phyloP scores from a whole-genome alignment of 2,113 vertebrate species.

The Phyllopteryx taeniolatus region DNA sequence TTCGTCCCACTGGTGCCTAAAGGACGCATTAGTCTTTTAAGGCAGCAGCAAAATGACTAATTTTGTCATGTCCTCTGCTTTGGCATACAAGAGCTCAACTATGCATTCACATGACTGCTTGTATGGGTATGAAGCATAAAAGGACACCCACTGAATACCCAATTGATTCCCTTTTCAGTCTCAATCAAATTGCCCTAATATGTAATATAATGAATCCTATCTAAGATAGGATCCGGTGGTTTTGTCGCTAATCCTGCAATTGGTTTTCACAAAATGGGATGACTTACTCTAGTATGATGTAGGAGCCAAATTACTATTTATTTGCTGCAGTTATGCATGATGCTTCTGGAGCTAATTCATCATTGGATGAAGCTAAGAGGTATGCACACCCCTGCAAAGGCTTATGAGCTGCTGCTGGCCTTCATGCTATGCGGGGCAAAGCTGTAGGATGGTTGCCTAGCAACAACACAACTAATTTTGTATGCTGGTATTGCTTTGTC shows the following conservation, averaged over 20 bases:
- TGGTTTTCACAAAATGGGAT: slow-evolving; percentile 23
- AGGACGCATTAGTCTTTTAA: slow-evolving; percentile 62
- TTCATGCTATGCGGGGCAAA: slow-evolving; percentile 21
- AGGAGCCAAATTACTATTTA: slow-evolving; percentile 44
- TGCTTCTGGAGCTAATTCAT: slow-evolving; percentile 4
- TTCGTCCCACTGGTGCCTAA: slow-evolving; percentile 53
- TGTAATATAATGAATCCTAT: neutral
- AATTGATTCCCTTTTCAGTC: slow-evolving; percentile 18
- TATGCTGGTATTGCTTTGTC: slow-evolving; percentile 35
- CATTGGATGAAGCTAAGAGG: neutral
- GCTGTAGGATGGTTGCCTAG: slow-evolving; percentile 45
- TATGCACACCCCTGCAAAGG: slow-evolving; percentile 21
- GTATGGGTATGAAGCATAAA: slow-evolving; percentile 21
- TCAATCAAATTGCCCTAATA: slow-evolving; percentile 6
- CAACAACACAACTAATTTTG: slow-evolving; percentile 45
- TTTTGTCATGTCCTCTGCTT: slow-evolving; percentile 48
- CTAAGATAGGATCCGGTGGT: slow-evolving; percentile 2
- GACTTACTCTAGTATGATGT: slow-evolving; percentile 28
- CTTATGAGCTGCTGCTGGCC: slow-evolving; percentile 24
- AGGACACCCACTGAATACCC: slow-evolving; percentile 19
- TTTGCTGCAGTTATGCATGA: slow-evolving; percentile 10
- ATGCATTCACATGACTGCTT: slow-evolving; percentile 25
- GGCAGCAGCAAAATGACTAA: slow-evolving; percentile 57
- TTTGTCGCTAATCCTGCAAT: slow-evolving; percentile 1
- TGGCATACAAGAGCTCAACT: slow-evolving; percentile 28